Evolutionary conservation across 2,797 vertebrate species (phyloP).

Genomic region (Intellagama lesueurii): DNA sequence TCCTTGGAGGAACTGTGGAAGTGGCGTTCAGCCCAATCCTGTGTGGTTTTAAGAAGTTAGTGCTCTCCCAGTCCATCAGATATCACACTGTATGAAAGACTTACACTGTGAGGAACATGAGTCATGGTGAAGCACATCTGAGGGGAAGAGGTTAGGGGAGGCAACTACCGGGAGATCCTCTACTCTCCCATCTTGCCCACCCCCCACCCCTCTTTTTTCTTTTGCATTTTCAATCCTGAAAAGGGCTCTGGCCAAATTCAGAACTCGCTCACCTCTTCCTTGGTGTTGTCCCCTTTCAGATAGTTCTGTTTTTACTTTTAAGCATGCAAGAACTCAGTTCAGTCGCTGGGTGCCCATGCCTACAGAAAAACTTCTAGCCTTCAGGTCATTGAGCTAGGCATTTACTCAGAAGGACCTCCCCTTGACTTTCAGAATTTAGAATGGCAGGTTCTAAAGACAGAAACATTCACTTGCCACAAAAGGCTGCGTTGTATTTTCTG

Average conservation of each 20-base stretch:
- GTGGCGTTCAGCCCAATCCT: too few relatives aligned
- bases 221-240: not conserved
- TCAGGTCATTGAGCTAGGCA: too few relatives aligned
- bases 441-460: not conserved
- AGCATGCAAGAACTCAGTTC: not conserved
- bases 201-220: too few relatives aligned
- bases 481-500: not conserved
- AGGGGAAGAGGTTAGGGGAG: not conserved
- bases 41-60: too few relatives aligned
- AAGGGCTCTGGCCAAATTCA: not conserved
- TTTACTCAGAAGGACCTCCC: not conserved
- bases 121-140: too few relatives aligned
- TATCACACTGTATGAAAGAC: too few relatives aligned
- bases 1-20: too few relatives aligned
- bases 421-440: too few relatives aligned
- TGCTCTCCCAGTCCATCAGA: too few relatives aligned
- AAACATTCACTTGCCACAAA: not conserved
- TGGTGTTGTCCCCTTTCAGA: not conserved
- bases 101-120: too few relatives aligned
- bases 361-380: not conserved
- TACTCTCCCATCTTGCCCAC: not conserved
- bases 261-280: not conserved
- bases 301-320: not conserved
- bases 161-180: not conserved
- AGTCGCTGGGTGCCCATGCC: not conserved